A percentile compares a stretch with the other conserved stretches of the same genome.
Evolutionary conservation across 2,797 vertebrate genomes (phyloP).

Genomic region (Limosa lapponica): DNA sequence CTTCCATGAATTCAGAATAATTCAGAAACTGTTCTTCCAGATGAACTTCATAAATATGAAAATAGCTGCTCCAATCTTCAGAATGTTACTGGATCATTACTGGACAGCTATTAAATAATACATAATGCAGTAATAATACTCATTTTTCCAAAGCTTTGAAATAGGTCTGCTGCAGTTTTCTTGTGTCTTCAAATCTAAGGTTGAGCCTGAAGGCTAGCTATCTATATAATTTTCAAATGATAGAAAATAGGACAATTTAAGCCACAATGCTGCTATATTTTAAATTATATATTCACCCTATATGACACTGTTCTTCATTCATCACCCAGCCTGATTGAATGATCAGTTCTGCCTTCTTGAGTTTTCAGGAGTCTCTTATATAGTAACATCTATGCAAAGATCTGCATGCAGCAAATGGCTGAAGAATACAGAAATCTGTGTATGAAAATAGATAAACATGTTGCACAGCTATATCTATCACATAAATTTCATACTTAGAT

Average conservation of each 20-base stretch:
- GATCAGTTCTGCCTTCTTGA: background rate
- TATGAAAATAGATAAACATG: background rate
- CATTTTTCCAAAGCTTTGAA: slow-evolving; percentile 2
- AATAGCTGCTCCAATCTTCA: background rate
- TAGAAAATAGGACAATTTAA: slow-evolving; percentile 20
- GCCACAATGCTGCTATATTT: background rate
- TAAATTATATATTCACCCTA: background rate
- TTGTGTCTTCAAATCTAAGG: background rate
- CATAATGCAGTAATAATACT: background rate
- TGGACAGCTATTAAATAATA: slow-evolving; percentile 18
- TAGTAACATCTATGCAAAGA: background rate
- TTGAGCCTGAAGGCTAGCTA: background rate
- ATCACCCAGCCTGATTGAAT: background rate
- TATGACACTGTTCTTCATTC: background rate
- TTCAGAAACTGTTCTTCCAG: slow-evolving; percentile 8
- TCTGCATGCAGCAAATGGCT: background rate
- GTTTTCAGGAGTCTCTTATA: background rate
- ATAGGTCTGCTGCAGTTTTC: background rate
- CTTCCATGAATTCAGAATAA: slow-evolving; percentile 22
- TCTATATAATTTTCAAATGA: background rate
- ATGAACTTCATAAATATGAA: slow-evolving; percentile 33
- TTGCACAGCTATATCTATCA: background rate
- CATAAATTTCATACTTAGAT: background rate
- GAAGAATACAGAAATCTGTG: background rate
- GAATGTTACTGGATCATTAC: background rate